Evolutionary conservation across 2,797 vertebrate species (phyloP).

Genomic region (Premnoplex brunnescens): DNA sequence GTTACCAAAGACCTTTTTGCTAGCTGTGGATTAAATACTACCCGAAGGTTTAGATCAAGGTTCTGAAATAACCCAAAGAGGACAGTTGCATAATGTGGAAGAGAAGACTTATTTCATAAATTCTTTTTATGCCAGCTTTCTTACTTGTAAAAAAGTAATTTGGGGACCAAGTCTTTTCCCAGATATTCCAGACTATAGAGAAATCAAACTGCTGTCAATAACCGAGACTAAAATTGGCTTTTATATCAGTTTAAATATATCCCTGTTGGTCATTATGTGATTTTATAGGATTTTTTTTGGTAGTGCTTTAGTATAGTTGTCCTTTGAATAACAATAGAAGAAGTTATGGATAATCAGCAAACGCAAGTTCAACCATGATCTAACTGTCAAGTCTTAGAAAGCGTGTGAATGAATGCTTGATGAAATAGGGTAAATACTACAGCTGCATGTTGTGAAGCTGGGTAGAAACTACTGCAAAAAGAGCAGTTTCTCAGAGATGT

Average conservation of each 20-base stretch:
- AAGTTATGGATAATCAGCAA: not conserved
- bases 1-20: not conserved
- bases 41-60: not conserved
- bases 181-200: not conserved
- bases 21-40: not conserved
- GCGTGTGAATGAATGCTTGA: not conserved
- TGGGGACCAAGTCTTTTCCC: not conserved
- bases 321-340: not conserved
- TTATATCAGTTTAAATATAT: not conserved
- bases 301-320: not conserved
- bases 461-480: not conserved
- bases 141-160: not conserved
- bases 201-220: not conserved
- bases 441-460: not conserved
- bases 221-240: not conserved
- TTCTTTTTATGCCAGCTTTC: not conserved
- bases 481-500: not conserved
- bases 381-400: not conserved
- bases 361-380: not conserved
- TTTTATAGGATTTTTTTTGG: not conserved
- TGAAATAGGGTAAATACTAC: not conserved
- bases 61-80: not conserved
- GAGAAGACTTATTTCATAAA: not conserved
- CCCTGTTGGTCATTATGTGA: not conserved
- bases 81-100: not conserved